A percentile compares a stretch with the other conserved stretches of the same genome.
Conservation (phyloP, 1,140 invertebrate species). For the Carcinoscorpius rotundicauda region DNA sequence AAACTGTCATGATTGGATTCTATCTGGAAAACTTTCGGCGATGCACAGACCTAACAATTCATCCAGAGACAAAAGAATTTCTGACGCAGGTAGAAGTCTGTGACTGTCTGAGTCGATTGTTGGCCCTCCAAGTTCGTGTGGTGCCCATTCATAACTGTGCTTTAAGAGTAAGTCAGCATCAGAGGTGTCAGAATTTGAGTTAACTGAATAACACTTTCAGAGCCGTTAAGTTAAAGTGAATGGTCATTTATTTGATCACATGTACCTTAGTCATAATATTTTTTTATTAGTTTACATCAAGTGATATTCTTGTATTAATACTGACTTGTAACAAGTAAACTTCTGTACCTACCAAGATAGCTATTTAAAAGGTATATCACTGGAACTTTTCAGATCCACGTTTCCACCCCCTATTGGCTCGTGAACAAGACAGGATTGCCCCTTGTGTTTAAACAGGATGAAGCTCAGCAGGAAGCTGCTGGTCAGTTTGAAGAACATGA, state of each 20-base stretch:
- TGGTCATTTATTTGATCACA: too few species aligned
- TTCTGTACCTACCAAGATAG: too few species aligned
- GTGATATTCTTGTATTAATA: too few species aligned
- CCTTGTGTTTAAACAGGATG: constrained; percentile 86
- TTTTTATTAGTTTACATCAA: too few species aligned
- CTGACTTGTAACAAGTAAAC: too few species aligned
- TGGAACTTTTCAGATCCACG: too few species aligned
- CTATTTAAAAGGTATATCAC: too few species aligned
- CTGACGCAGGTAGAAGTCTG: constrained; percentile 44
- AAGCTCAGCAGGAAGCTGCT: constrained; percentile 55
- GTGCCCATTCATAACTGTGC: constrained; percentile 38
- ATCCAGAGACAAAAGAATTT: constrained; percentile 38
- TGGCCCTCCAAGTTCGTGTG: constrained; percentile 57
- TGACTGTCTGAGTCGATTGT: constrained; percentile 54
- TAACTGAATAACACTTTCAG: too few species aligned
- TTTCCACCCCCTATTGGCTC: constrained; percentile 51
- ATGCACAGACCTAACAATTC: constrained; percentile 44
- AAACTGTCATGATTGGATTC: constrained; percentile 55
- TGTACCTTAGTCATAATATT: too few species aligned
- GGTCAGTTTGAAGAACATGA: constrained; percentile 94
- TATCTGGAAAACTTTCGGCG: constrained; percentile 69
- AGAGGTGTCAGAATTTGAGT: too few species aligned
- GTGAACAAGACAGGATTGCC: constrained; percentile 91
- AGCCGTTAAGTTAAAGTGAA: too few species aligned
- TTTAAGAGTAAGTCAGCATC: constrained; percentile 32